Percentiles rank a stretch among this genome's conserved stretches.
Conservation (phyloP, 2,113 vertebrate genomes). For the Ellobius talpinus region DNA sequence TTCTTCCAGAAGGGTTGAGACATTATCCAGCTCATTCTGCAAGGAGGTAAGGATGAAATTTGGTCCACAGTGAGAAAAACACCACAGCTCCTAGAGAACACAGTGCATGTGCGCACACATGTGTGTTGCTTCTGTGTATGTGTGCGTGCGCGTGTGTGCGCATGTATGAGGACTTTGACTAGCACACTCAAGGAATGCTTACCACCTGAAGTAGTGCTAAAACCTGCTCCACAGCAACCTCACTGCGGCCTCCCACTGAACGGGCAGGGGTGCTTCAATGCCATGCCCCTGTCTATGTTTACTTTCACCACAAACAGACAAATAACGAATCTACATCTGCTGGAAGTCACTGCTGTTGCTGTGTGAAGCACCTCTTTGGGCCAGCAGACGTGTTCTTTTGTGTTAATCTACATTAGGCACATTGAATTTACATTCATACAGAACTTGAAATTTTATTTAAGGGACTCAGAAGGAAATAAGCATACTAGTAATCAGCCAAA, state of each 20-base stretch:
- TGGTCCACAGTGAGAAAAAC: neutral
- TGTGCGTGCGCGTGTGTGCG: too few species aligned
- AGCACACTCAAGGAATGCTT: neutral
- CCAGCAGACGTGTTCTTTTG: neutral
- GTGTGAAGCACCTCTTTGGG: neutral
- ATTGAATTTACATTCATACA: neutral
- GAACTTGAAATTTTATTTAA: neutral
- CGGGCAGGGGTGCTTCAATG: fast-evolving
- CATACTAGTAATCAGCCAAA: neutral
- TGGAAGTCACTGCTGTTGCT: neutral
- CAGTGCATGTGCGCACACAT: fast-evolving
- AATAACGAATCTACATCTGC: neutral
- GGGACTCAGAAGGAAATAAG: neutral
- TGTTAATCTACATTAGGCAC: neutral
- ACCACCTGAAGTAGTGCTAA: neutral
- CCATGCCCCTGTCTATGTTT: neutral
- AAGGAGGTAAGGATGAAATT: constrained; percentile 45
- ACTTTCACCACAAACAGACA: neutral
- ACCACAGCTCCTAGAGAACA: neutral
- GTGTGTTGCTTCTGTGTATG: too few species aligned
- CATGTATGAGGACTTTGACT: neutral
- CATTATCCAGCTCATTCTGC: constrained; percentile 96
- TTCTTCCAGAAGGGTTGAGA: constrained; percentile 94
- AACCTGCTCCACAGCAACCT: neutral
- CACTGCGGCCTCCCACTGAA: fast-evolving